Evolutionary conservation across 2,888 invertebrate species (phyloP).

Genomic region (Ichneumoninae sp.): DNA sequence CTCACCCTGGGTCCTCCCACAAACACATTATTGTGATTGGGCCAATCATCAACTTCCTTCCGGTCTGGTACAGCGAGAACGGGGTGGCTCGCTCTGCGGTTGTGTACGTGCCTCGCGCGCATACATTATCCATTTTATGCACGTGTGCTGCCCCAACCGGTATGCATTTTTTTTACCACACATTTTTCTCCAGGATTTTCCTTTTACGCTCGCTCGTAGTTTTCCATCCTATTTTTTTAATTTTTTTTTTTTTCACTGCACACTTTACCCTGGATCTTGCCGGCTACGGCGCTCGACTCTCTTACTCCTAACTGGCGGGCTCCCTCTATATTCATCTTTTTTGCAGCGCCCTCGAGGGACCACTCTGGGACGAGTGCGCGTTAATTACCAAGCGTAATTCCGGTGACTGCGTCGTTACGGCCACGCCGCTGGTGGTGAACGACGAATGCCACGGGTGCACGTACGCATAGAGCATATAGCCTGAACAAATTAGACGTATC

Average conservation of each 20-base stretch:
- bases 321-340: conserved; percentile 52
- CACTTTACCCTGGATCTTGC: conserved; percentile 46
- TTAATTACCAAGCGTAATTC: conserved; percentile 64
- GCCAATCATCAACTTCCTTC: conserved; percentile 46
- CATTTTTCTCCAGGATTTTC: conserved; percentile 37
- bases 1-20: conserved; percentile 48
- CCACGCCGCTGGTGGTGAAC: conserved; percentile 38
- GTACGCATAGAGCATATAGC: conserved; percentile 17
- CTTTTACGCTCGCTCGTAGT: conserved; percentile 31
- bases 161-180: conserved; percentile 13
- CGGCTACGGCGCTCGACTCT: conserved; percentile 30
- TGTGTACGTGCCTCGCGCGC: neutral
- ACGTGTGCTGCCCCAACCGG: conserved; percentile 5
- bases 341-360: conserved; percentile 43
- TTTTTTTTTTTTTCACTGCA: neutral
- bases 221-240: conserved; percentile 1
- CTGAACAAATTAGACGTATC: conserved; percentile 20
- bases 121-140: conserved; percentile 8
- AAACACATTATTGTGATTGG: conserved; percentile 53
- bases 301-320: conserved; percentile 34
- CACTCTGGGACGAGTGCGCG: conserved; percentile 37
- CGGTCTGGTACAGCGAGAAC: conserved; percentile 26
- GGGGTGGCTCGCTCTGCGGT: conserved; percentile 16
- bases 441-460: conserved; percentile 31
- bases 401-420: conserved; percentile 52